These are phyloP conservation scores for Tipula unca DNA, from an alignment of 2,888 invertebrate species.

Conservation along the genomic window DNA sequence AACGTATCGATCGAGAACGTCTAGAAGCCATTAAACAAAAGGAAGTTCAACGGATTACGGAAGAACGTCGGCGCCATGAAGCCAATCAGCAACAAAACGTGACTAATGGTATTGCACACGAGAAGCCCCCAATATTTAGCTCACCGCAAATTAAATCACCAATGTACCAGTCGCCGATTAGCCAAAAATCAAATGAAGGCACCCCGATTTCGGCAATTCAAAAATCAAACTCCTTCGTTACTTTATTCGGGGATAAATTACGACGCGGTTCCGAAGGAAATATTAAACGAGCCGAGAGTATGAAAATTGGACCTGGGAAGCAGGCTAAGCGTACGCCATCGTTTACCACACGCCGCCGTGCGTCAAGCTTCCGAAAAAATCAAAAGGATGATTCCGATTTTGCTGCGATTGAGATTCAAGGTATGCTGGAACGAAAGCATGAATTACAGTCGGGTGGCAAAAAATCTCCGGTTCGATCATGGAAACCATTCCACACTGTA, in stretches of 20 bases:
- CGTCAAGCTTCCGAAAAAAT: conserved; percentile 76
- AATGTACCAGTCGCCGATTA: conserved; percentile 28
- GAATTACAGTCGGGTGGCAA: conserved; percentile 89
- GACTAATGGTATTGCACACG: conserved; percentile 30
- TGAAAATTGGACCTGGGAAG: conserved; percentile 67
- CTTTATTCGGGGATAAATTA: conserved; percentile 56
- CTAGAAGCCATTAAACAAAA: conserved; percentile 74
- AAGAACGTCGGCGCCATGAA: conserved; percentile 72
- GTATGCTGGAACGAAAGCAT: conserved; percentile 87
- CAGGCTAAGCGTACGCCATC: conserved; percentile 87
- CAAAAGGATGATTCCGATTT: conserved; percentile 53
- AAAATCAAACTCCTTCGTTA: conserved; percentile 51
- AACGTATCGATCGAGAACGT: conserved; percentile 72
- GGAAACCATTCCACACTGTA: conserved; percentile 92
- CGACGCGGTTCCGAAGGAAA: conserved; percentile 49
- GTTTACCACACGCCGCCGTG: conserved; percentile 84
- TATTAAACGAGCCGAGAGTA: conserved; percentile 81
- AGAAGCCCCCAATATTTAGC: conserved; percentile 42
- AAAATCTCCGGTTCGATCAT: conserved; percentile 87
- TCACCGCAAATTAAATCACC: conserved; percentile 27
- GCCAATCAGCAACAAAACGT: conserved; percentile 42
- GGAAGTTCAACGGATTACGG: conserved; percentile 84
- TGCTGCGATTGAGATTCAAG: conserved; percentile 88
- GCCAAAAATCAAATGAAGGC: conserved; percentile 24
- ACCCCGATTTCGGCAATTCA: conserved; percentile 35